Percentiles rank a stretch among this genome's conserved stretches.
These are phyloP conservation scores for Chrysolina haemoptera DNA, from an alignment of 2,888 invertebrate species.

Conservation along the genomic window DNA sequence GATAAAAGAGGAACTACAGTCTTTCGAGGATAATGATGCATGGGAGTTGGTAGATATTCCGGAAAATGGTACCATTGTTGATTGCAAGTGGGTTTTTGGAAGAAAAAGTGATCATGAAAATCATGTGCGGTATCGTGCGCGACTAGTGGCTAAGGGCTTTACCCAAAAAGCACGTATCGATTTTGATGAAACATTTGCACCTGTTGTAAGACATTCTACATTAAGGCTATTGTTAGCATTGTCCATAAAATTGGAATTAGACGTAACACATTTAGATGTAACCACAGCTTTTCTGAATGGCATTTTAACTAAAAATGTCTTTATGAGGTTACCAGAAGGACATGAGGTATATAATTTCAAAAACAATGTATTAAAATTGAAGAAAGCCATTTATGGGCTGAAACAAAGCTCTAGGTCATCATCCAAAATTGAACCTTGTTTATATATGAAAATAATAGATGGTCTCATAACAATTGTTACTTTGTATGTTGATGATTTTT, in stretches of 20 bases:
- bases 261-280: constrained; percentile 20
- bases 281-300: constrained; percentile 51
- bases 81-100: constrained; percentile 59
- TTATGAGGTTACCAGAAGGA: constrained; percentile 35
- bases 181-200: constrained; percentile 36
- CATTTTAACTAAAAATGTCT: constrained; percentile 42
- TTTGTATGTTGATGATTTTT: background rate
- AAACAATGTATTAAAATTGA: constrained; percentile 33
- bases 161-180: constrained; percentile 47
- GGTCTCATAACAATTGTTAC: background rate
- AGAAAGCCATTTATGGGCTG: constrained; percentile 32
- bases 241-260: constrained; percentile 42
- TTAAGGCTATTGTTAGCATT: constrained; percentile 51
- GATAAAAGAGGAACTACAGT: constrained; percentile 54
- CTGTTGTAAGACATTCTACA: constrained; percentile 40
- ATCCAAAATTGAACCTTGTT: constrained; percentile 17
- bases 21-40: constrained; percentile 55
- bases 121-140: constrained; percentile 46
- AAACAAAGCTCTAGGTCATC: constrained; percentile 18
- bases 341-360: too few species aligned
- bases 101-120: constrained; percentile 51
- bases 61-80: constrained; percentile 46
- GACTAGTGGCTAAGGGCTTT: constrained; percentile 52
- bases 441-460: background rate
- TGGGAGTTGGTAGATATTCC: constrained; percentile 54